Conservation (phyloP, 2,113 vertebrate genomes). For the Onychorhynchus coronatus region DNA sequence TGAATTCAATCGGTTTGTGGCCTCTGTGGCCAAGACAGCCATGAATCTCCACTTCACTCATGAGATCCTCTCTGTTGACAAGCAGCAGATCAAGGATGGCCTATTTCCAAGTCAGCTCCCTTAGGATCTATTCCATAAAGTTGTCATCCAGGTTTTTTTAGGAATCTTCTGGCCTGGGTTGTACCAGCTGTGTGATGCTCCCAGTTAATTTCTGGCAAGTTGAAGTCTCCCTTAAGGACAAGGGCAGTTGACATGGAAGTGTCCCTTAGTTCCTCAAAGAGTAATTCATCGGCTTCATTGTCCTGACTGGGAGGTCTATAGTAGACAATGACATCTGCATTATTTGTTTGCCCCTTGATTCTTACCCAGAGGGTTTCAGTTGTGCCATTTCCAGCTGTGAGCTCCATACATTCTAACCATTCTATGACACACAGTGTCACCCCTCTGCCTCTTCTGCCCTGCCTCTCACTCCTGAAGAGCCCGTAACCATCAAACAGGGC, state of each 20-base stretch:
- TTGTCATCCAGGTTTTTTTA: neutral
- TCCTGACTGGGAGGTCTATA: neutral
- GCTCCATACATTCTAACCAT: neutral
- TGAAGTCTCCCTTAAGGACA: neutral
- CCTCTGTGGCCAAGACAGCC: neutral
- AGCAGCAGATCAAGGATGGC: neutral
- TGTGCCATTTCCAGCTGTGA: neutral
- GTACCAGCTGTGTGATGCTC: neutral
- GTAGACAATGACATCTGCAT: neutral
- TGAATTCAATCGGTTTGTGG: neutral
- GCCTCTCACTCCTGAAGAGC: neutral
- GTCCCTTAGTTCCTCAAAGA: neutral
- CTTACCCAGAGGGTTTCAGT: neutral
- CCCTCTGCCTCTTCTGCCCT: neutral
- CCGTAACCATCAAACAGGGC: neutral
- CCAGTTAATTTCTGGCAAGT: neutral
- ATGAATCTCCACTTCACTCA: neutral
- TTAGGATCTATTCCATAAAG: neutral
- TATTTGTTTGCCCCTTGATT: neutral
- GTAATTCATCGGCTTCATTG: neutral
- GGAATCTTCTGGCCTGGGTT: neutral
- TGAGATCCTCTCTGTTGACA: neutral
- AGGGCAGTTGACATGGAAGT: neutral
- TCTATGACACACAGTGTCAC: neutral
- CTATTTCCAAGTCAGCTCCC: neutral